Evolutionary conservation across 2,113 vertebrate genomes (phyloP).

Genomic region (Naja naja): DNA sequence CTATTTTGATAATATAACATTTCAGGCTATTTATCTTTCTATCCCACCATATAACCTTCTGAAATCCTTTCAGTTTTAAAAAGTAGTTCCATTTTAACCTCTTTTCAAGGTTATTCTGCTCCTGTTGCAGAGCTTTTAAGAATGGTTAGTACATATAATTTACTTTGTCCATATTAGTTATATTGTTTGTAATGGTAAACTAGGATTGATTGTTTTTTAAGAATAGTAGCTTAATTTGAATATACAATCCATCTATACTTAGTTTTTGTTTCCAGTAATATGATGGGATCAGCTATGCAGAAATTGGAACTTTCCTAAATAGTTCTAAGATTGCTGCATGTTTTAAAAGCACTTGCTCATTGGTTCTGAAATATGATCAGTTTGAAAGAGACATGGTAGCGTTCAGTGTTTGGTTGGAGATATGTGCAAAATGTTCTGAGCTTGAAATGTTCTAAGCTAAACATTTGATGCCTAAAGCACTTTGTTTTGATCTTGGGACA

Average conservation of each 20-base stretch:
- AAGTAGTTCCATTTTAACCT: neutral
- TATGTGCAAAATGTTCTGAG: neutral
- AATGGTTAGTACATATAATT: neutral
- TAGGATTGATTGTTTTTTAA: neutral
- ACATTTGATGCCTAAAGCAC: neutral
- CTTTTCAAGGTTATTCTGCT: neutral
- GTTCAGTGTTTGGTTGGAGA: neutral
- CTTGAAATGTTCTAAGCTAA: neutral
- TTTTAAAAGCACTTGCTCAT: neutral
- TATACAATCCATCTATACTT: neutral
- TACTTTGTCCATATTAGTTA: neutral
- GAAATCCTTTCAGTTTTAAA: constrained; percentile 28
- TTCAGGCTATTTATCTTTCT: constrained; percentile 7
- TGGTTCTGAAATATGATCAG: neutral
- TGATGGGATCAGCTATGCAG: neutral
- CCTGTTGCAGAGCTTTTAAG: neutral
- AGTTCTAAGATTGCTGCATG: neutral
- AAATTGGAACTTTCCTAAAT: neutral
- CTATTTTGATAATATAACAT: constrained; percentile 43
- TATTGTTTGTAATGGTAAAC: neutral
- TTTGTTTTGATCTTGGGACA: neutral
- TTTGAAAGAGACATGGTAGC: neutral
- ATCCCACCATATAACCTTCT: constrained; percentile 12
- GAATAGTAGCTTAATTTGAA: neutral
- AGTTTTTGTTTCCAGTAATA: neutral